Percentiles rank a stretch among this genome's conserved stretches.
phyloP scores from a whole-genome alignment of 2,113 vertebrate species.

The Myocastor coypus region DNA sequence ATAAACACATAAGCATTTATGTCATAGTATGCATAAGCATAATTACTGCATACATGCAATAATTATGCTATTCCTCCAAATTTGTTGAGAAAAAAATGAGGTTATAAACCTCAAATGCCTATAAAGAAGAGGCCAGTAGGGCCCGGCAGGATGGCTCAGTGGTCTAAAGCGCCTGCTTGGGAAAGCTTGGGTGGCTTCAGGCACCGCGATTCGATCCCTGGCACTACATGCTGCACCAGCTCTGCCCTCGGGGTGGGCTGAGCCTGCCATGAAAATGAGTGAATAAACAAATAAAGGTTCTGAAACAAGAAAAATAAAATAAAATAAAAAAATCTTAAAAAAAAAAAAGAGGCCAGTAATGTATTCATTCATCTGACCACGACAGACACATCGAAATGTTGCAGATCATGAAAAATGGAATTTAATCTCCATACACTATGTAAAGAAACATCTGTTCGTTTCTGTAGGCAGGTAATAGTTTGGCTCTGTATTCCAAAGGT shows the following conservation, averaged over 20 bases:
- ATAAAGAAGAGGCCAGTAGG: not conserved
- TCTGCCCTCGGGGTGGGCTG: too few species aligned
- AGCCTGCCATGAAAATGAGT: too few species aligned
- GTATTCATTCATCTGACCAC: not conserved
- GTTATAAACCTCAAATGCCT: not conserved
- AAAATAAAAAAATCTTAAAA: too few species aligned
- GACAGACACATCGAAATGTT: not conserved
- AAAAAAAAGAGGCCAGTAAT: not conserved
- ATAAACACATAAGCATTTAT: not conserved
- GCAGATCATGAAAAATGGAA: not conserved
- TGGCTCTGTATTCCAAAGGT: not conserved
- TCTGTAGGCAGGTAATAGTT: not conserved
- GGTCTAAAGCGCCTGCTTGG: too few species aligned
- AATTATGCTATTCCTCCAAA: not conserved
- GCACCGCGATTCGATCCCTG: too few species aligned
- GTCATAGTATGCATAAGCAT: not conserved
- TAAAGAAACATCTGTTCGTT: not conserved
- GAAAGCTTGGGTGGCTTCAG: too few species aligned
- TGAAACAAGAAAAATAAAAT: too few species aligned
- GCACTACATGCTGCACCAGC: too few species aligned
- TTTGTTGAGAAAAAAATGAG: not conserved
- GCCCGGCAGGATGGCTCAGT: too few species aligned
- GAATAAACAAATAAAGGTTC: too few species aligned
- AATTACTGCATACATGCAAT: not conserved
- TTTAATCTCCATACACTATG: not conserved